Evolutionary conservation across 2,888 invertebrate genomes (phyloP), one percentile per base, ranked within the genome.

Genomic region (Dascillus cervinus): DNA sequence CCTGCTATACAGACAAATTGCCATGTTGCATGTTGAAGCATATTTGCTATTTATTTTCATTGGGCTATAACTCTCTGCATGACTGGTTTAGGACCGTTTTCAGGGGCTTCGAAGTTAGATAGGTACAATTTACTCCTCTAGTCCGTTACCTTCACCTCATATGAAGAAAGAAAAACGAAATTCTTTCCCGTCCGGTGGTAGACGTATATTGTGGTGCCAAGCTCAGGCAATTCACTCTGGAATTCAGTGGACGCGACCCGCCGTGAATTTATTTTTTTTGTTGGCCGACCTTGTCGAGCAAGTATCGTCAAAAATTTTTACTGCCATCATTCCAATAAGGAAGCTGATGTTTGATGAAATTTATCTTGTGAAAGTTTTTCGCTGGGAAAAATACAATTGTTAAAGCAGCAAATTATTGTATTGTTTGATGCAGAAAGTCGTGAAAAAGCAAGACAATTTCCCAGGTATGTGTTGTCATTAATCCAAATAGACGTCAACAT

Each of bases 1-100:
- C n/a, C n/a, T n/a, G n/a, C n/a, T n/a, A n/a, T n/a, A n/a, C n/a
- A n/a, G n/a, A n/a, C n/a, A n/a, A n/a, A n/a, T n/a, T n/a, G n/a
- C n/a, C n/a, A n/a, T n/a, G n/a, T n/a, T n/a, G n/a, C 4, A 17
- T 4, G 4, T 28, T 35, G 32, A 29, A 35, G 29, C 36, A 35
- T 39, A 37, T 39, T 44, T 42, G 39, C 47, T 43, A 50, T 50
- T 44, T 47, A 45, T 40, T 47, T 47, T 49, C 46, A 48, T 48
- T 41, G 46, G 32, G 33, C 44, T 33, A 47, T 47, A 47, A 49
- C 31, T 46, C 38, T 32, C 30, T 39, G 46, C 43, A 43, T 44
- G 43, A 41, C 30, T 32, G 24, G 32, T 34, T 41, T 41, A 41
- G 35, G 32, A 37, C 38, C 34, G 35, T 35, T 39, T 26, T 42